Evolutionary conservation across 2,797 vertebrate species (phyloP), one percentile per base, ranked within the genome.

Genomic region (Pangasius larnaudii): DNA sequence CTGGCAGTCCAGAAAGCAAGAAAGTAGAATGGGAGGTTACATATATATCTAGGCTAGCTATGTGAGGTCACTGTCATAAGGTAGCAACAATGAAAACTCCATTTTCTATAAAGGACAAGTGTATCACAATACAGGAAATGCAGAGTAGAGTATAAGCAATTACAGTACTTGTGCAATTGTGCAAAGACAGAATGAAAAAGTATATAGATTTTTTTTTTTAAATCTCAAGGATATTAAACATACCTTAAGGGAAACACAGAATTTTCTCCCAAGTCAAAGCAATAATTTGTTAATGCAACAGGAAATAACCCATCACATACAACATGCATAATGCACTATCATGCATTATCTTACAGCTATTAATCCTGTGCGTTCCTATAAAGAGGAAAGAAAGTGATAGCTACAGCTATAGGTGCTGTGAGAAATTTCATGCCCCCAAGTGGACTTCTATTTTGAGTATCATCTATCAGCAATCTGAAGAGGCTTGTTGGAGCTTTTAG

Each of bases 401-500:
- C 27, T 30, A 77, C n/a, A 78, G 27, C 49, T 53, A 30, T 22
- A 78, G 2, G 0, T 77, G 22, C 33, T 22, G 33, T 36, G 33
- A 18, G 67, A 4, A 1, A 13, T 74, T 36, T 39, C 69, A 71
- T 71, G 36, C 18, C 36, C 69, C 18, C 2, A 71, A 71, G 1
- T 39, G 6, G 19, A 72, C 74, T 24, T 46, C 63, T 81, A 22
- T 69, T 5, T 51, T 72, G 42, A 71, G 30, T 30, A 9, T 4
- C 27, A n/a, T 81, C 69, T 36, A 8, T 61, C 4, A 85, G 42
- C 9, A 79, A 67, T 42, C 72, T 74, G 36, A 9, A 65, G 61
- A 49, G 39, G 58, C n/a, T 56, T 77, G 11, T 46, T 58, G 51
- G n/a, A 42, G 33, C n/a, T 82, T 77, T 80, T 84, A 65, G 42